These are phyloP conservation scores for Monarcha castaneiventris DNA, from an alignment of 2,113 vertebrate genomes.

Conservation along the genomic window DNA sequence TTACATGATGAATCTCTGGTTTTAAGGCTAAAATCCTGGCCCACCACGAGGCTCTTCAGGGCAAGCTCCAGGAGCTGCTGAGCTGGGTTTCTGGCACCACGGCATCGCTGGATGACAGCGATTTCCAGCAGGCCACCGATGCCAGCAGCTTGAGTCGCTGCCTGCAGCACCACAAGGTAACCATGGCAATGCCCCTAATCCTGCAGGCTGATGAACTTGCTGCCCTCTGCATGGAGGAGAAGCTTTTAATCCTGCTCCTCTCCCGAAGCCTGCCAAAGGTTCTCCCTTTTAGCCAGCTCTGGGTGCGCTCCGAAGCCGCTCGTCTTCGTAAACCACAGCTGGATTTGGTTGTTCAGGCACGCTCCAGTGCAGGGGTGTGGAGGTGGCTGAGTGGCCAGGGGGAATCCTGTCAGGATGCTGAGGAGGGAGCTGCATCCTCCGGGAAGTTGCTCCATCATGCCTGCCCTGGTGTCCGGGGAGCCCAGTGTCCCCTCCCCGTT, in stretches of 20 bases:
- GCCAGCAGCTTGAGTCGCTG: slow-evolving; percentile 48
- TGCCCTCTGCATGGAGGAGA: neutral
- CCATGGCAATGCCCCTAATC: slow-evolving; percentile 47
- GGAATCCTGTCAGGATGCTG: neutral
- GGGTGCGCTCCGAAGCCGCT: neutral
- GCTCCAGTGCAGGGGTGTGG: neutral
- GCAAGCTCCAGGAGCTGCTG: slow-evolving; percentile 75
- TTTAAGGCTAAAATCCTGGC: slow-evolving; percentile 66
- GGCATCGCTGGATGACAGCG: slow-evolving; percentile 4
- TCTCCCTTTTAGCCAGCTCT: too few relatives aligned
- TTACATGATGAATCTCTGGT: neutral
- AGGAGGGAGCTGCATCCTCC: neutral
- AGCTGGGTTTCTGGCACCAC: slow-evolving; percentile 74
- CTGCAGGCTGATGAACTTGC: neutral
- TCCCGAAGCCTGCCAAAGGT: neutral
- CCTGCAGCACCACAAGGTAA: slow-evolving; percentile 79
- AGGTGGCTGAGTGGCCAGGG: neutral
- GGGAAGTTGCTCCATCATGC: neutral
- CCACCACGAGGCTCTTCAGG: slow-evolving; percentile 69
- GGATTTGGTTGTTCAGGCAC: fast-evolving
- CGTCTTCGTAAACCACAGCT: fast-evolving
- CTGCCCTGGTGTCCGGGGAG: neutral
- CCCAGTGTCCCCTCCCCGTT: neutral
- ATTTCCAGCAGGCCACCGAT: neutral
- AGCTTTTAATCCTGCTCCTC: slow-evolving; percentile 33